Conservation (phyloP, 2,888 invertebrate species). For the Ptilodon capucinus region DNA sequence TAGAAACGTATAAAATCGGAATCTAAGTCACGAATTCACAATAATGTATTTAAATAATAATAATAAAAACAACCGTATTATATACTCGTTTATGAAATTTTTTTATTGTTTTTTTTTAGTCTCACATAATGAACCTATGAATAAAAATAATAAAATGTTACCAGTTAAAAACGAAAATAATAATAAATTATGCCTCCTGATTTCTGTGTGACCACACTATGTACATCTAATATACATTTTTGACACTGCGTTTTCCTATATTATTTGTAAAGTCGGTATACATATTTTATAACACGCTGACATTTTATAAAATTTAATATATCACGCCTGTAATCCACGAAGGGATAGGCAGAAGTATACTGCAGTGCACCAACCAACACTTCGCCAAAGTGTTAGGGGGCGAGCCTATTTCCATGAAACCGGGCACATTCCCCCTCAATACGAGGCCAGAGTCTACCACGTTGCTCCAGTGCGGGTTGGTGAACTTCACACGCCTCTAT, state of each 20-base stretch:
- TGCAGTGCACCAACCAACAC: too few relatives aligned
- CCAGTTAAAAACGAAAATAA: conserved; percentile 42
- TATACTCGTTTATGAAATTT: conserved; percentile 39
- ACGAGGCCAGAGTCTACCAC: too few relatives aligned
- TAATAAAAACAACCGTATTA: conserved; percentile 37
- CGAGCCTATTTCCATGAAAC: too few relatives aligned
- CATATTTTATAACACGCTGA: conserved; percentile 1
- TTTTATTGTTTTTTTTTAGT: conserved; percentile 58
- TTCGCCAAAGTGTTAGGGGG: too few relatives aligned
- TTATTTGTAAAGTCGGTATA: conserved; percentile 1
- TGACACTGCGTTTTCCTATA: conserved; percentile 33
- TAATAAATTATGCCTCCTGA: conserved; percentile 75
- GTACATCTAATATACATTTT: conserved; percentile 73
- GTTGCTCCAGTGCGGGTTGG: too few relatives aligned
- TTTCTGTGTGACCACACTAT: conserved; percentile 59
- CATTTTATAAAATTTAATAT: too few relatives aligned
- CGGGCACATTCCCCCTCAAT: too few relatives aligned
- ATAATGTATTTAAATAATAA: conserved; percentile 6
- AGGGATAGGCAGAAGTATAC: too few relatives aligned
- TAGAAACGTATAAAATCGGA: conserved; percentile 21
- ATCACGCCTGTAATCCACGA: too few relatives aligned
- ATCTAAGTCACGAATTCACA: conserved; percentile 10
- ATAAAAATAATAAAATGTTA: conserved; percentile 62
- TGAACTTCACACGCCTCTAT: too few relatives aligned
- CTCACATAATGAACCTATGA: conserved; percentile 55